Conservation (phyloP, 2,113 vertebrate species). For the Platycercus adscitus region DNA sequence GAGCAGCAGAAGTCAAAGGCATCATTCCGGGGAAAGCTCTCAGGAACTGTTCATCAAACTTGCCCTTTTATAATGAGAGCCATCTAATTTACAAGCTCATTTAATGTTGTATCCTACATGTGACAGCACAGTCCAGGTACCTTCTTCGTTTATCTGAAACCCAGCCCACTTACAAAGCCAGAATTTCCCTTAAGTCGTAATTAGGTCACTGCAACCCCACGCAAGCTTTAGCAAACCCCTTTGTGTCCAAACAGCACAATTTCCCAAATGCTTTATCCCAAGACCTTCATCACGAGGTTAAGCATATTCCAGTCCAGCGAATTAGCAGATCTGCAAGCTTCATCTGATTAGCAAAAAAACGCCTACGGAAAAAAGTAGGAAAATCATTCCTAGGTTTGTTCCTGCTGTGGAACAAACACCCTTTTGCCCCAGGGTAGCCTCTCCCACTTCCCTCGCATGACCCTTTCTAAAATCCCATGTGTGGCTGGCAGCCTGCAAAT, state of each 20-base stretch:
- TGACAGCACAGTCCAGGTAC: neutral
- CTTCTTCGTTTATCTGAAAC: neutral
- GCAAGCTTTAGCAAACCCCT: neutral
- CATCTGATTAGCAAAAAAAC: constrained; percentile 9
- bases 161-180: neutral
- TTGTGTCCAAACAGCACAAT: neutral
- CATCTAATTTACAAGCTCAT: constrained; percentile 52
- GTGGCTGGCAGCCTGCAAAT: neutral
- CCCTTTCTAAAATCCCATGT: neutral
- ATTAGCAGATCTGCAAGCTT: neutral
- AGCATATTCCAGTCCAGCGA: neutral
- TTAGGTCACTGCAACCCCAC: constrained; percentile 32
- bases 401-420: neutral
- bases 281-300: constrained; percentile 16
- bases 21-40: constrained; percentile 31
- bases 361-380: neutral
- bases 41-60: constrained; percentile 42
- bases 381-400: constrained; percentile 27
- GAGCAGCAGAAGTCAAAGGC: constrained; percentile 20
- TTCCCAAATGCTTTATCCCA: neutral
- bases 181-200: neutral
- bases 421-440: neutral
- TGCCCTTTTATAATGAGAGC: constrained; percentile 57
- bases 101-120: neutral
- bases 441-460: neutral